A percentile compares a stretch with the other conserved stretches of the same genome.
Evolutionary conservation across 2,113 vertebrate genomes (phyloP).

Genomic region (Cinclus cinclus): DNA sequence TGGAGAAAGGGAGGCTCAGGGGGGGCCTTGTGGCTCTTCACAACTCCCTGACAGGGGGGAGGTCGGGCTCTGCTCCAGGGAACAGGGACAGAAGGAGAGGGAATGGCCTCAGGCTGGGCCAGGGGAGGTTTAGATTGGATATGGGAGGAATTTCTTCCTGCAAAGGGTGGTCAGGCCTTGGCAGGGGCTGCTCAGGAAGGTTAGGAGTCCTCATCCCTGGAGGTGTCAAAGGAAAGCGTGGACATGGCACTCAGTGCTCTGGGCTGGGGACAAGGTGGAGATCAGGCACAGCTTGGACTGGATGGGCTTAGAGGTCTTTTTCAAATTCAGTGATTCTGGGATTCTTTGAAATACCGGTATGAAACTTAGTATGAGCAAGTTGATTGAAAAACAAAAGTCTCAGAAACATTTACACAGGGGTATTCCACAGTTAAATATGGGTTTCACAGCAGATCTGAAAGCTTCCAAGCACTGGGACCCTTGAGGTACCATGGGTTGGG

Average conservation of each 20-base stretch:
- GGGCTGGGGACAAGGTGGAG: neutral
- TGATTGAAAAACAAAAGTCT: neutral
- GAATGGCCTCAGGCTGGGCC: neutral
- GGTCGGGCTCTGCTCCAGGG: neutral
- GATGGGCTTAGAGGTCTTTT: neutral
- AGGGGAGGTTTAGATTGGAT: neutral
- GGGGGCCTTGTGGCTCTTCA: neutral
- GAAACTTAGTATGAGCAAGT: neutral
- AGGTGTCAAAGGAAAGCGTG: neutral
- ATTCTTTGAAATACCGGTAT: neutral
- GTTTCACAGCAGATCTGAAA: neutral
- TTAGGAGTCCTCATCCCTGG: neutral
- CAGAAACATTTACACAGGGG: neutral
- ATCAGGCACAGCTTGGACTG: neutral
- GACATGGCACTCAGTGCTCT: neutral
- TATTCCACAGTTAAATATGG: neutral
- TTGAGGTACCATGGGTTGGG: accelerated
- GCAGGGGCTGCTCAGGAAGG: neutral
- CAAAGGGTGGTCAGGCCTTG: neutral
- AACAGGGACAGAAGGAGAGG: neutral
- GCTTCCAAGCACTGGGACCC: neutral
- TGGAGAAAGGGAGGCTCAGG: neutral
- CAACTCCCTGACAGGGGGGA: neutral
- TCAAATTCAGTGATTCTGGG: no score
- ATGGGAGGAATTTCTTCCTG: accelerated